Evolutionary conservation across 2,113 vertebrate genomes (phyloP), one percentile per base, ranked within the genome.

Genomic region (Tragelaphus scriptus): DNA sequence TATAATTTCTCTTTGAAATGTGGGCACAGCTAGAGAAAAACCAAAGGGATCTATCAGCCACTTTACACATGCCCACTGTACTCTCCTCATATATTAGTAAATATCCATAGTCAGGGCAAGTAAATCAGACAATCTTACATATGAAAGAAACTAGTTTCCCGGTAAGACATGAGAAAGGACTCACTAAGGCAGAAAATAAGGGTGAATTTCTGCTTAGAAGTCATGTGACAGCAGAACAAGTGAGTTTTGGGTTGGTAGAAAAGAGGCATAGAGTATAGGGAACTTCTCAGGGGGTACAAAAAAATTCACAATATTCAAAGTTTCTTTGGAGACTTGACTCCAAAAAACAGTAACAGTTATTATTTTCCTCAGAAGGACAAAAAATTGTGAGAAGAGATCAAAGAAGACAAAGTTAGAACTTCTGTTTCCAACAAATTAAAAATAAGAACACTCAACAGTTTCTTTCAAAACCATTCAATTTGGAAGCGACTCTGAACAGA

Each of bases 361-460:
- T 81, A 19, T 36, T 96, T 86, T 86, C 30, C 19, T 89, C 79
- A 82, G 79, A 94, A 87, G 63, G 32, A 87, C 61, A 85, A 44
- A 88, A 80, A 80, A 47, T 84, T 84, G 88, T 23, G 19, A 91
- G 68, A 44, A 95, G 11, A 63, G 36, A 95, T 25, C 44, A 91
- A 97, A 91, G 51, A 81, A 75, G 25, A 95, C 2, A 49, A 88
- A 91, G 61, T 15, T 51, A 55, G 15, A 6, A 85, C 17, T 90
- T 96, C 95, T 85, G n/a, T 87, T 90, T 93, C 16, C 55, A 93
- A 95, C 55, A 89, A 94, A 96, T 82, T 61, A 55, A 92, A 96
- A 93, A 81, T 84, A 19, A 85, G 47, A 95, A 28, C 19, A 92
- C 14, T 55, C 15, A 91, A 93, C 91, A 71, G 40, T 28, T 40